phyloP scores from a whole-genome alignment of 2,888 invertebrate genomes.

The Unio delphinus region DNA sequence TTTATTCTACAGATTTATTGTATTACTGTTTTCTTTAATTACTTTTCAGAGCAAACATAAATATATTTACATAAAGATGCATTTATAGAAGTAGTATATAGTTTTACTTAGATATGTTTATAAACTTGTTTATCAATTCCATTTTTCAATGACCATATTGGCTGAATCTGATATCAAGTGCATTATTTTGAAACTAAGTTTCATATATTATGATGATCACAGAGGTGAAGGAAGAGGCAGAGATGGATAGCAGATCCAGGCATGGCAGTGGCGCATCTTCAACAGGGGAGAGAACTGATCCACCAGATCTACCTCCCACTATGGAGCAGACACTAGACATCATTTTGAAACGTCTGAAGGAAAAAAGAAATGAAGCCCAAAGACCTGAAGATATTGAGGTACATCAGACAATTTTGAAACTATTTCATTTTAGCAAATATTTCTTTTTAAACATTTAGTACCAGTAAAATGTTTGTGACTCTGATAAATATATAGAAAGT shows the following conservation, averaged over 20 bases:
- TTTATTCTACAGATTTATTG: too few species aligned
- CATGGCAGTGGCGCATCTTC: slow-evolving; percentile 62
- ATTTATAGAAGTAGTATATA: too few species aligned
- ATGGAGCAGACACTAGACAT: slow-evolving; percentile 67
- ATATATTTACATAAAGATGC: too few species aligned
- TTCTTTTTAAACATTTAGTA: neutral
- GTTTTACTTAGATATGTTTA: too few species aligned
- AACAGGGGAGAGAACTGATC: slow-evolving; percentile 54
- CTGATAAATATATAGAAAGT: too few species aligned
- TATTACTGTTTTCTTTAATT: too few species aligned
- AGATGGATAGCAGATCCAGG: slow-evolving; percentile 57
- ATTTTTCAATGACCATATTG: too few species aligned
- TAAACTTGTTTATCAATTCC: too few species aligned
- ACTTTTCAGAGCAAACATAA: too few species aligned
- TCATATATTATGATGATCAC: neutral
- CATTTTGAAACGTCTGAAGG: slow-evolving; percentile 74
- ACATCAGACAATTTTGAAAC: slow-evolving; percentile 8
- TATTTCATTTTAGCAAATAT: neutral
- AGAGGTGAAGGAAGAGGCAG: slow-evolving; percentile 69
- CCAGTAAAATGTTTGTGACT: neutral
- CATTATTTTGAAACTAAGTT: too few species aligned
- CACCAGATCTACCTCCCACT: slow-evolving; percentile 48
- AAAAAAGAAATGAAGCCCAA: slow-evolving; percentile 75
- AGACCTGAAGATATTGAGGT: slow-evolving; percentile 80
- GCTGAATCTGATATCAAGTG: too few species aligned